Base-by-base conservation (phyloP, 2,113 vertebrate species). In the Rhea americana region DNA sequence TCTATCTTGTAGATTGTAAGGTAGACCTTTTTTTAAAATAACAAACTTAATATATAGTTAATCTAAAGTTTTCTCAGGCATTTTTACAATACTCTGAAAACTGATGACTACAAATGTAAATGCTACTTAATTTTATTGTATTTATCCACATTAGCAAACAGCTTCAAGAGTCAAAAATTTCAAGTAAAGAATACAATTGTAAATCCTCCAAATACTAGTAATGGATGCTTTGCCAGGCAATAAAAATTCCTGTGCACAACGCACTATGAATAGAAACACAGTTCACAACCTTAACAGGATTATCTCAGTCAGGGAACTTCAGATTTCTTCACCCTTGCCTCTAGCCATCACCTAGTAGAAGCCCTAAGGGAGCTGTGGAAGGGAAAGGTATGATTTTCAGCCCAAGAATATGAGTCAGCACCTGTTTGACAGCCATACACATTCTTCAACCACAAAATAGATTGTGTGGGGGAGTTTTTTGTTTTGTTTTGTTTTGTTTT, bases 171-270 rank as follows among this genome's bases (percentile, higher is more conserved):
- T 87, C 35, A 51, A 89, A 82, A 96, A 28, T 16, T 96, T 94
- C 63, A 91, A 22, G n/a, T 53, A 74, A 95, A 63, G 32, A 61
- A 92, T 91, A 83, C 76, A 94, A 82, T 65, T 56, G n/a, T 88
- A 96, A 95, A 83, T 55, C 22, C 43, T 85, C 63, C 17, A 91
- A 83, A 41, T 70, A 39, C 19, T 89, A 86, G 7, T 63, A 17
- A 5, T 53, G 3, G 45, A 81, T 96, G 78, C 15, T 80, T 81
- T 75, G 3, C 74, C 39, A 91, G 61, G 58, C 20, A 82, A 82
- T 50, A 79, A 91, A 81, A 77, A 77, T 70, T 70, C 14, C 17
- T 72, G n/a, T 14, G 70, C 48, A 77, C 24, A 77, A 47, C 53
- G 10, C 8, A 26, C 85, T 32, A 53, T 82, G 58, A 91, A 48